A percentile compares a stretch with the other conserved stretches of the same genome.
Evolutionary conservation across 2,113 vertebrate species (phyloP).

Genomic region (Martes martes): DNA sequence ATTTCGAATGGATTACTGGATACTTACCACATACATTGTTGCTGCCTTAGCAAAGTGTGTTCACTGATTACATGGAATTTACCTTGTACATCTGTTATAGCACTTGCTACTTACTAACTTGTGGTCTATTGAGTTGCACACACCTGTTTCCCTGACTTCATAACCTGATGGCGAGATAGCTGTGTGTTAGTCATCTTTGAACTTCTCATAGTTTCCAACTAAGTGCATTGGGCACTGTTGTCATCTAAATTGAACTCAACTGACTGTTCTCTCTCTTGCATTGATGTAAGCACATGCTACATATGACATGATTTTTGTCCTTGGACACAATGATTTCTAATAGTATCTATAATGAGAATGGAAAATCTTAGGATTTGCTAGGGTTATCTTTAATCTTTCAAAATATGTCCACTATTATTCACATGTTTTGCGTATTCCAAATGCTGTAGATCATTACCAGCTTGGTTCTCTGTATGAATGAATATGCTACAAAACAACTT

Average conservation of each 20-base stretch:
- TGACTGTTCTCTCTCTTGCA: background rate
- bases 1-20: background rate
- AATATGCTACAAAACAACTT: background rate
- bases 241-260: background rate
- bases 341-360: background rate
- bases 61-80: background rate
- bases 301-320: background rate
- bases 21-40: background rate
- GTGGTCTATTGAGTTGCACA: background rate
- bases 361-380: background rate
- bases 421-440: background rate
- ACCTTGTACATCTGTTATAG: background rate
- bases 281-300: background rate
- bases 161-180: background rate
- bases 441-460: background rate
- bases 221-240: background rate
- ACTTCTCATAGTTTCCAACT: background rate
- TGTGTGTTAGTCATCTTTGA: background rate
- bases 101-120: background rate
- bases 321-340: background rate
- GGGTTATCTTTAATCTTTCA: background rate
- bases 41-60: background rate
- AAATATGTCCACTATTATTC: background rate
- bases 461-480: background rate
- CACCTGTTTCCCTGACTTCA: background rate